Percentiles rank a stretch among this genome's conserved stretches.
These are phyloP conservation scores for Nomada goodeniana DNA, from an alignment of 2,888 invertebrate species.

Conservation along the genomic window DNA sequence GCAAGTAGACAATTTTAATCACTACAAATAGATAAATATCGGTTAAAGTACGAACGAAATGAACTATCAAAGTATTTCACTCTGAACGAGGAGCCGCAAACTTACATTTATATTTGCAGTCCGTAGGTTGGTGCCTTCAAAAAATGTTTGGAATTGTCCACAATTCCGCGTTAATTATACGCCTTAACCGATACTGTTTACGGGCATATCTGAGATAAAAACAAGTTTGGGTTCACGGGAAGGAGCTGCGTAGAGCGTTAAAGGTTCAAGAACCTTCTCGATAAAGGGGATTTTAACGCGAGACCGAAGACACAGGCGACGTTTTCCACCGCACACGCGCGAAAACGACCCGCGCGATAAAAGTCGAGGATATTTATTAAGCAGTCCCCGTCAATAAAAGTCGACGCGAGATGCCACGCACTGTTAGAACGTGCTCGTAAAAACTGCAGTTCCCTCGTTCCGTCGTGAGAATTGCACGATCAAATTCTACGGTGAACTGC, in stretches of 20 bases:
- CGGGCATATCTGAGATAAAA: neutral
- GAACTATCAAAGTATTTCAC: too few species aligned
- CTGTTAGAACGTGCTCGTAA: conserved; percentile 1
- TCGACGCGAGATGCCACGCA: neutral
- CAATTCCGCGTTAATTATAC: neutral
- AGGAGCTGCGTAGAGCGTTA: conserved; percentile 2
- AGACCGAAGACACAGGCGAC: conserved; percentile 5
- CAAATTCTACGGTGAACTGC: neutral
- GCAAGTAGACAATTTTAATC: too few species aligned
- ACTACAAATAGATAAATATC: too few species aligned
- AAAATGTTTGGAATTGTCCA: neutral
- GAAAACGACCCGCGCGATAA: neutral
- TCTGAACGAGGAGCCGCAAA: too few species aligned
- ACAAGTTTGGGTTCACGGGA: conserved; percentile 11
- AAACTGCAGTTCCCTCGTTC: neutral
- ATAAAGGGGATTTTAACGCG: conserved; percentile 2
- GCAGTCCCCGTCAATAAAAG: neutral
- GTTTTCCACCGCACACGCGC: neutral
- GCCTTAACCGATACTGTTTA: too few species aligned
- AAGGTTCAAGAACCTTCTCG: conserved; percentile 36
- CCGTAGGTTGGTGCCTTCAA: neutral
- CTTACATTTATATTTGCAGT: too few species aligned
- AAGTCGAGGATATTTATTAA: neutral
- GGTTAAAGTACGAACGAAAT: too few species aligned
- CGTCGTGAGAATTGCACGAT: neutral